Conservation (phyloP, 2,888 invertebrate genomes). For the Agrypnus murinus region DNA sequence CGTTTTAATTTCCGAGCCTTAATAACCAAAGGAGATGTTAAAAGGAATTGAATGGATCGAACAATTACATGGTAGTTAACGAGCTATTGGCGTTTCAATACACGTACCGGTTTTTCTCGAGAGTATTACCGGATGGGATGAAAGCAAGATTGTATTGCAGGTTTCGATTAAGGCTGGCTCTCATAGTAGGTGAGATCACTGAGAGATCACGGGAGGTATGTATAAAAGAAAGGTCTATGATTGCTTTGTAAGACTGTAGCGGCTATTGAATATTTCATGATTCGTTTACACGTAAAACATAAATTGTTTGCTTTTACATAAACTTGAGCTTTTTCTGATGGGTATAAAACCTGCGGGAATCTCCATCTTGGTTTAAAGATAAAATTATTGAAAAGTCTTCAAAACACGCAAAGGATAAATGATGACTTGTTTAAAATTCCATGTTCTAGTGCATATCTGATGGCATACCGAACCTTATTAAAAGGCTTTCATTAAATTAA, state of each 20-base stretch:
- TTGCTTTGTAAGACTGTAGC: conserved; percentile 2
- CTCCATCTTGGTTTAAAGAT: too few species aligned
- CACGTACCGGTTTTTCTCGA: neutral
- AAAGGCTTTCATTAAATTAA: too few species aligned
- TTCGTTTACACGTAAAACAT: neutral
- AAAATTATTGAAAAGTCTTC: too few species aligned
- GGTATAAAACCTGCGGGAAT: too few species aligned
- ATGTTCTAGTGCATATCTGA: too few species aligned
- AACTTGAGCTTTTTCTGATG: too few species aligned
- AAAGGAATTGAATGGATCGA: too few species aligned
- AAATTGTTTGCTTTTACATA: neutral
- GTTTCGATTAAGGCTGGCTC: neutral
- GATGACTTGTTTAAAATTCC: too few species aligned
- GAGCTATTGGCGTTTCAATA: neutral
- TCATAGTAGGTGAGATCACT: conserved; percentile 4
- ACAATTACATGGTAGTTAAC: neutral
- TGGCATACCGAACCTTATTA: too few species aligned
- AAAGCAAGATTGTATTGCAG: conserved; percentile 2
- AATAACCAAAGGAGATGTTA: too few species aligned
- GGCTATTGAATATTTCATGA: conserved; percentile 4
- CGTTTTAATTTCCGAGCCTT: too few species aligned
- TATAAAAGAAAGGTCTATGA: neutral
- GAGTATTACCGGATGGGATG: neutral
- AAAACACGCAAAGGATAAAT: too few species aligned
- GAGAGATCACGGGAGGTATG: neutral